phyloP scores from a whole-genome alignment of 1,140 invertebrate species.

The Phocides pigmalion region DNA sequence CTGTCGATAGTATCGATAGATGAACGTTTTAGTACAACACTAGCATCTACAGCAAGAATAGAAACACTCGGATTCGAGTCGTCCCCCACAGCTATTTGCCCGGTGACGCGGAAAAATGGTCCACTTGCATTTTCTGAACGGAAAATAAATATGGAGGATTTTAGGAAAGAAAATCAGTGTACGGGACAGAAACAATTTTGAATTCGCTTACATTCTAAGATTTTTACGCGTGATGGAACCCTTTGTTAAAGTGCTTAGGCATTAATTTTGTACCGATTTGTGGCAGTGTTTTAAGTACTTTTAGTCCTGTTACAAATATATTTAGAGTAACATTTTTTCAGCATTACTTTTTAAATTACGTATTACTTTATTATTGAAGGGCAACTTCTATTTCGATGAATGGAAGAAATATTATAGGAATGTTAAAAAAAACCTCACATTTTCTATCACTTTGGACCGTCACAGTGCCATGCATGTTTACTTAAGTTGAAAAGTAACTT shows the following conservation, averaged over 20 bases:
- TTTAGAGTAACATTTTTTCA: neutral
- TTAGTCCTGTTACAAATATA: too few species aligned
- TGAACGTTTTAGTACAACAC: neutral
- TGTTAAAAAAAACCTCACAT: too few species aligned
- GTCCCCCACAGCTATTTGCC: slow-evolving; percentile 33
- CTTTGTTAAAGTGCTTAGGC: slow-evolving; percentile 5
- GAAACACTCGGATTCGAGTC: slow-evolving; percentile 24
- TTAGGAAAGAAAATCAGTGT: slow-evolving; percentile 33
- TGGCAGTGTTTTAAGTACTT: neutral
- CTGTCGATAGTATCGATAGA: neutral
- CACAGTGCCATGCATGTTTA: too few species aligned
- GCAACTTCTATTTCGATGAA: too few species aligned
- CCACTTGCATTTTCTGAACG: slow-evolving; percentile 32
- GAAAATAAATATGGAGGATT: slow-evolving; percentile 35
- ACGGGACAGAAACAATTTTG: slow-evolving; percentile 18
- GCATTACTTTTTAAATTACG: too few species aligned
- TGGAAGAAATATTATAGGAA: too few species aligned
- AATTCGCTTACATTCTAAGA: slow-evolving; percentile 21
- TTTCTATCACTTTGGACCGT: too few species aligned
- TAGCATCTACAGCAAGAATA: slow-evolving; percentile 8
- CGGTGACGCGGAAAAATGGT: slow-evolving; percentile 31
- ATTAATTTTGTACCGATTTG: neutral
- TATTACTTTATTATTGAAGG: too few species aligned
- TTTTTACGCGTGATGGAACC: slow-evolving; percentile 4
- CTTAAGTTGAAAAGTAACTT: too few species aligned